Conservation (phyloP, 2,113 vertebrate genomes). For the Caranx ignobilis region DNA sequence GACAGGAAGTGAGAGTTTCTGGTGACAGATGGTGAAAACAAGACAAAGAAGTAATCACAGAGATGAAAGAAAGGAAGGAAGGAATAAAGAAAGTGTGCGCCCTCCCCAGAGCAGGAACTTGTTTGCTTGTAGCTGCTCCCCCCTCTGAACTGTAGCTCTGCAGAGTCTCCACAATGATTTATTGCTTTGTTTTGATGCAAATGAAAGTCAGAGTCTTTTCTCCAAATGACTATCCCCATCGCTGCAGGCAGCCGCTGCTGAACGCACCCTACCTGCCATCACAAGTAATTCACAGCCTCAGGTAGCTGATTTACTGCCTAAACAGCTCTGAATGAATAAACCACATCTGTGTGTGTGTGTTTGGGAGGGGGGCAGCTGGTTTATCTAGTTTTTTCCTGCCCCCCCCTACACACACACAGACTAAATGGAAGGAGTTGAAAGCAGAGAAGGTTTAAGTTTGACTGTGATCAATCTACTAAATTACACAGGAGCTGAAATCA, state of each 20-base stretch:
- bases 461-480: constrained; percentile 36
- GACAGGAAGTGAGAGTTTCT: too few relatives aligned
- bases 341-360: neutral
- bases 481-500: constrained; percentile 37
- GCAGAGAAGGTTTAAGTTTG: neutral
- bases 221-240: constrained; percentile 48
- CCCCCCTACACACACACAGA: neutral
- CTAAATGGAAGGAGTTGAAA: neutral
- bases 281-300: constrained; percentile 48
- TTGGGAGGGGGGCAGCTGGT: neutral
- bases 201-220: constrained; percentile 51
- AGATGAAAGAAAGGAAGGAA: neutral
- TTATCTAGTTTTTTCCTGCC: neutral
- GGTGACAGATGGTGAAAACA: neutral
- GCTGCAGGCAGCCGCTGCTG: constrained; percentile 51
- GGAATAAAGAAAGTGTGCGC: neutral
- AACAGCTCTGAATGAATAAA: constrained; percentile 11
- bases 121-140: constrained; percentile 42
- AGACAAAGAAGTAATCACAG: neutral
- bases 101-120: constrained; percentile 30
- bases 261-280: constrained; percentile 43
- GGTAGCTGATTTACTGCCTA: constrained; percentile 52
- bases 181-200: constrained; percentile 72
- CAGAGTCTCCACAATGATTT: constrained; percentile 43
- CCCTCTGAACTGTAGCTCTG: constrained; percentile 4